Evolutionary conservation across 2,888 invertebrate species (phyloP), one percentile per base, ranked within the genome.

Genomic region (Drosophila subsilvestris): DNA sequence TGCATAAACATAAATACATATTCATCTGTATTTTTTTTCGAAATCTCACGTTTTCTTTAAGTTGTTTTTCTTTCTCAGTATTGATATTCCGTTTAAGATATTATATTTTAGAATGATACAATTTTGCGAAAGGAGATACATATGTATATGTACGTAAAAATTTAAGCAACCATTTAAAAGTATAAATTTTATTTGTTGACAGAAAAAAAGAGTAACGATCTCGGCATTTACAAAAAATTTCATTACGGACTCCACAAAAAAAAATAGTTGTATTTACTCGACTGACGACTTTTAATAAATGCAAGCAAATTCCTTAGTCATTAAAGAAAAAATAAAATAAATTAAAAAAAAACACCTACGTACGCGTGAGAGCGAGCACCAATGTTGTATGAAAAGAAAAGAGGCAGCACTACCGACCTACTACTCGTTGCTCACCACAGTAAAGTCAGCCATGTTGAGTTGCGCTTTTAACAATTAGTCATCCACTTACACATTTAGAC

Each of bases 381-480:
- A 48, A 37, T 57, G 25, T 29, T 49, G 43, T 66, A 63, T 50
- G 45, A 50, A 71, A 43, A 62, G 58, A 58, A 71, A 63, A 61
- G 67, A 59, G 59, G 32, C 63, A 79, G 75, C 78, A 54, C 63
- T 83, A 81, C 83, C 80, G 37, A 37, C 37, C 5, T 14, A 80
- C 72, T 69, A 45, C 53, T 54, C 70, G 59, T 67, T 57, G 69
- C 55, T 62, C 63, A 63, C 50, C 57, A 72, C 56, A 42, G 57
- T 47, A 68, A 68, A 82, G 87, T 86, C 82, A 82, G 82, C 82
- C 87, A 82, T 82, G 82, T 82, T 82, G 87, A 82, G 85, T 82
- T 82, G 76, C 81, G 87, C 81, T 81, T 76, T 84, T 76, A 80
- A 86, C 84, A 81, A 78, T 79, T 70, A 81, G 80, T 69, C 67